Conservation (phyloP, 1,140 invertebrate species). For the Macrotrachela quadricornifera region DNA sequence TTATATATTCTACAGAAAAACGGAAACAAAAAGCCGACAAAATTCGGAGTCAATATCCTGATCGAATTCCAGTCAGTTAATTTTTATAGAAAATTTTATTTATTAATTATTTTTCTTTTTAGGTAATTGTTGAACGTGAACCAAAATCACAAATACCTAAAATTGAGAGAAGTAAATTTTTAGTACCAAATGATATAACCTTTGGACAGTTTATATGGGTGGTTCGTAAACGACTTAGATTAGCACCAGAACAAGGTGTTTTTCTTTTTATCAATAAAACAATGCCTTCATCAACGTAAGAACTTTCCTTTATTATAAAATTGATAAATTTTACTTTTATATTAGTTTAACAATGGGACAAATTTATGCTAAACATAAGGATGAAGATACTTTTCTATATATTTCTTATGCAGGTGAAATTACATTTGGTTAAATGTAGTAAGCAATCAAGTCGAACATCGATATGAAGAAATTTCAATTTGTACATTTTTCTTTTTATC, state of each 20-base stretch:
- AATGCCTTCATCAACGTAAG: conserved; percentile 33
- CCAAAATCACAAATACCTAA: conserved; percentile 29
- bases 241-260: conserved; percentile 32
- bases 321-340: too few relatives aligned
- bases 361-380: conserved; percentile 32
- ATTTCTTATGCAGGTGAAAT: conserved; percentile 34
- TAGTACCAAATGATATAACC: conserved; percentile 34
- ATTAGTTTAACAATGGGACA: conserved; percentile 27
- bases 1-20: conserved; percentile 21
- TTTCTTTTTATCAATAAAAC: conserved; percentile 34
- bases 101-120: too few relatives aligned
- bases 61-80: conserved; percentile 34
- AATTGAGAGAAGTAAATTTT: conserved; percentile 34
- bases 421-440: conserved; percentile 19
- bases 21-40: conserved; percentile 29
- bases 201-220: conserved; percentile 39
- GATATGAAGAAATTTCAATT: too few relatives aligned
- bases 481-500: too few relatives aligned
- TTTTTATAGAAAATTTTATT: too few relatives aligned
- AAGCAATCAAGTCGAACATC: too few relatives aligned
- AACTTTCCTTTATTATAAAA: too few relatives aligned
- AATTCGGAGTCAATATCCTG: conserved; percentile 32
- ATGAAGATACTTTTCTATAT: conserved; percentile 36
- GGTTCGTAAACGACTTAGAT: conserved; percentile 31
- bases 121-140: conserved; percentile 33